Conservation (phyloP, 1,140 invertebrate species). For the Galleria mellonella region DNA sequence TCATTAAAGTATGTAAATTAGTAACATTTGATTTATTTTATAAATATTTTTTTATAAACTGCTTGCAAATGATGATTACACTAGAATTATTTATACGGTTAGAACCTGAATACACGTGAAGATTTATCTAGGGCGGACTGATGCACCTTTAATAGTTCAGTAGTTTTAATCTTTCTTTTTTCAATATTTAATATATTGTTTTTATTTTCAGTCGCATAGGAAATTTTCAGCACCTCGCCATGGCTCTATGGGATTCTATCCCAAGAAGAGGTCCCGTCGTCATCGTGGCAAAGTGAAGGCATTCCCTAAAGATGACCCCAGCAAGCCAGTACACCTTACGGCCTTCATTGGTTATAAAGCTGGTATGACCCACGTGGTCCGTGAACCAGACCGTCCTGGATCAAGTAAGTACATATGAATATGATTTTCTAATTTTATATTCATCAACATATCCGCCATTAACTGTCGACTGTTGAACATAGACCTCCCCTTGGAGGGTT, state of each 20-base stretch:
- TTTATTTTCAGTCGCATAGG: slow-evolving; percentile 93
- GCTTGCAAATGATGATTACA: slow-evolving; percentile 51
- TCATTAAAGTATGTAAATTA: neutral
- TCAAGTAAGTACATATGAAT: slow-evolving; percentile 88
- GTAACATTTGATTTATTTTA: neutral
- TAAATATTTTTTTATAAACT: too few species aligned
- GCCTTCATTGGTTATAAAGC: slow-evolving; percentile 99
- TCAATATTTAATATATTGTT: neutral
- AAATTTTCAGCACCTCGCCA: slow-evolving; percentile 99
- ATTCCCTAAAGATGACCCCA: slow-evolving; percentile 99
- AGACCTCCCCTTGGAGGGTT: too few species aligned
- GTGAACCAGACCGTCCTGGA: slow-evolving; percentile 98
- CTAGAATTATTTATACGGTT: slow-evolving; percentile 56
- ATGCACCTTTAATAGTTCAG: slow-evolving; percentile 14
- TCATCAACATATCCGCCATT: too few species aligned
- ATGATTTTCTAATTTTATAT: too few species aligned
- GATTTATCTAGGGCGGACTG: slow-evolving; percentile 72
- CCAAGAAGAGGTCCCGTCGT: slow-evolving; percentile 96
- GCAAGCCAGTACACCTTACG: slow-evolving; percentile 97
- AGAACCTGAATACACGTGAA: slow-evolving; percentile 69
- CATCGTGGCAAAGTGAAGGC: slow-evolving; percentile 99
- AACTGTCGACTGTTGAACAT: too few species aligned
- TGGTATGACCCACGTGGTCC: slow-evolving; percentile 99
- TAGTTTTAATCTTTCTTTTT: neutral
- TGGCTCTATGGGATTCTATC: slow-evolving; percentile 99